Evolutionary conservation across 64 coral and sea anemone genomes (phyloP).

Genomic region (Acropora yongei): DNA sequence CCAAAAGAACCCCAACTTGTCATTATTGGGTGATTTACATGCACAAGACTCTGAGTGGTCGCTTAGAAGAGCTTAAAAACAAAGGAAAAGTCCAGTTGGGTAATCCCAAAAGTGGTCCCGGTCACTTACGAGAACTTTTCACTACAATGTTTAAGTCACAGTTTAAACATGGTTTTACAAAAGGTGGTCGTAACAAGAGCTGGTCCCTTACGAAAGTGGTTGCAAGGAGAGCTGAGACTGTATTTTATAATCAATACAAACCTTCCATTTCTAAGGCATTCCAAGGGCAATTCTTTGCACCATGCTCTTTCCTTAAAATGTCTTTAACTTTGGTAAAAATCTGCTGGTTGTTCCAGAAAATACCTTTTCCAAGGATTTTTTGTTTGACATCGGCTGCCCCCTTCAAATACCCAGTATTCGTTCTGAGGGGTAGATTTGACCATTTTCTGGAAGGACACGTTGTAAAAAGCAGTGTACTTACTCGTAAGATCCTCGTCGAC

Average conservation of each 20-base stretch:
- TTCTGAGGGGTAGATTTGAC: background rate
- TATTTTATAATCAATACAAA: background rate
- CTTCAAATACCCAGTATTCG: background rate
- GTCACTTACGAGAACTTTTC: background rate
- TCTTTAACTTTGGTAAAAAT: constrained; percentile 21
- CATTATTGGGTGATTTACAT: background rate
- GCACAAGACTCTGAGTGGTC: background rate
- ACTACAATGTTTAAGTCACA: background rate
- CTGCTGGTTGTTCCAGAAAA: constrained; percentile 3
- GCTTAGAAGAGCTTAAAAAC: background rate
- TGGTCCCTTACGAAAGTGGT: background rate
- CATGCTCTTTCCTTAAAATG: constrained; percentile 14
- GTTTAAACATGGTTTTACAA: background rate
- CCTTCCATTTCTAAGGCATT: constrained; percentile 27
- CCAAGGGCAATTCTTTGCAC: constrained; percentile 11
- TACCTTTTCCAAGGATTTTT: background rate
- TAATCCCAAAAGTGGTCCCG: background rate
- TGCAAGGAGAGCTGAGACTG: background rate
- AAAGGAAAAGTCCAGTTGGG: background rate
- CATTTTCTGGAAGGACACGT: background rate
- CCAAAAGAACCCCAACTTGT: background rate
- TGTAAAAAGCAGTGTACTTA: constrained; percentile 1
- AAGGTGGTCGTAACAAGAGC: background rate
- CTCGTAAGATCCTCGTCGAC: background rate
- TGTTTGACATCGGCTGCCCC: background rate